These are phyloP conservation scores for Cinclus mexicanus DNA, from an alignment of 2,113 vertebrate genomes.

Conservation along the genomic window DNA sequence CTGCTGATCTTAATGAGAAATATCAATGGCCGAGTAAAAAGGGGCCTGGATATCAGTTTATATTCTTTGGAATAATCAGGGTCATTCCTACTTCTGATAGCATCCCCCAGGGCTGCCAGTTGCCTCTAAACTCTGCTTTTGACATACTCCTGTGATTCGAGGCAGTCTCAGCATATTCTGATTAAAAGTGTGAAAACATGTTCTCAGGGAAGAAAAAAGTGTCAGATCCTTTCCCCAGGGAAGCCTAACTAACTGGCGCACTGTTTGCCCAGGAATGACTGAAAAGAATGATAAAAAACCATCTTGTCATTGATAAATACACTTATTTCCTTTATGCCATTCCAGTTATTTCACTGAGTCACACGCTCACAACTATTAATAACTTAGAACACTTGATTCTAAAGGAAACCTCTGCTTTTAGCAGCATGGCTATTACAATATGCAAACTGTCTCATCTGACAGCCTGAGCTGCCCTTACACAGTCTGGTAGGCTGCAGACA, in stretches of 20 bases:
- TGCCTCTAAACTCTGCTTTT: background rate
- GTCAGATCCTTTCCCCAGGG: background rate
- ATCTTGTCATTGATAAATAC: background rate
- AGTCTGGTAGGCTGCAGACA: background rate
- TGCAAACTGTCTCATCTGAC: background rate
- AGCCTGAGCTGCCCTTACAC: background rate
- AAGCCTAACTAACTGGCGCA: slow-evolving; percentile 8
- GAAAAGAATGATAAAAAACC: background rate
- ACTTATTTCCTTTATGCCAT: background rate
- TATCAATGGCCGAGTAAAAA: background rate
- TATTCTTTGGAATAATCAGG: background rate
- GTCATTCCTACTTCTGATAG: background rate
- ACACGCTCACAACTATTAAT: background rate
- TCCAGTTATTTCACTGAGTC: background rate
- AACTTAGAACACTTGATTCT: background rate
- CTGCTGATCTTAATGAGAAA: background rate
- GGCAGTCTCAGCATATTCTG: background rate
- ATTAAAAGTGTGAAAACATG: slow-evolving; percentile 8
- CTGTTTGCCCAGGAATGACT: background rate
- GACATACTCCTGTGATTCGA: background rate
- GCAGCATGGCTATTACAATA: background rate
- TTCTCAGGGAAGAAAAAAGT: background rate
- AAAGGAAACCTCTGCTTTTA: background rate
- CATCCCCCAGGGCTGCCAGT: background rate
- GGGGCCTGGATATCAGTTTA: background rate